Base-by-base conservation (phyloP, 2,888 invertebrate genomes). In the Eupithecia subfuscata region DNA sequence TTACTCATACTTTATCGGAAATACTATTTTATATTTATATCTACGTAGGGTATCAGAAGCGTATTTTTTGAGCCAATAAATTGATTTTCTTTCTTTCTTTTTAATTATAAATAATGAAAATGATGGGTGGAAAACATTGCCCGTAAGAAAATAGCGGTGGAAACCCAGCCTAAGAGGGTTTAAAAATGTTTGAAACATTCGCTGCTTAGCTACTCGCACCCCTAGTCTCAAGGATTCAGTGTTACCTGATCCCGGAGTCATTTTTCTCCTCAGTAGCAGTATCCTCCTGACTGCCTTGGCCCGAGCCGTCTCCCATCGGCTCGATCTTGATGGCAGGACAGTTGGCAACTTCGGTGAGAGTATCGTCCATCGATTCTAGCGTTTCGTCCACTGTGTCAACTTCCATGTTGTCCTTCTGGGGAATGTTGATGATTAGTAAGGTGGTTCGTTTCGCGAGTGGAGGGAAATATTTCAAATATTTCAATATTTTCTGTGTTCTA, bases 301-400 rank as follows among this genome's bases (percentile, higher is more conserved):
- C 76, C 16, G 74, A 76, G 9, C 76, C 71, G 65, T 93, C 93
- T 0, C 91, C 91, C 76, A 89, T 92, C 0, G 88, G 88, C 71
- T 92, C 93, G 9, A 95, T 91, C 84, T 90, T 94, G 81, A 94
- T 94, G 78, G 92, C 92, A 69, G 94, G 94, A 75, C 93, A 93
- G 81, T 82, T 90, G 3, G 87, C 79, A 56, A 90, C 91, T 78
- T 91, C 90, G 60, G 71, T 67, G 3, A 91, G 79, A 0, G 85
- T 88, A 0, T 92, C 91, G 69, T 92, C 92, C 14, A 92, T 80
- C 0, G 88, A 87, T 76, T 93, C 92, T 8, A 92, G 76, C 71
- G 90, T 91, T 43, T 90, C 91, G 4, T 90, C 91, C 0, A 83
- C 43, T 2, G 79, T 80, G 74, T 95, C 94, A 18, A 94, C 89